phyloP scores from a whole-genome alignment of 2,888 invertebrate genomes.

The Trissolcus japonicus region DNA sequence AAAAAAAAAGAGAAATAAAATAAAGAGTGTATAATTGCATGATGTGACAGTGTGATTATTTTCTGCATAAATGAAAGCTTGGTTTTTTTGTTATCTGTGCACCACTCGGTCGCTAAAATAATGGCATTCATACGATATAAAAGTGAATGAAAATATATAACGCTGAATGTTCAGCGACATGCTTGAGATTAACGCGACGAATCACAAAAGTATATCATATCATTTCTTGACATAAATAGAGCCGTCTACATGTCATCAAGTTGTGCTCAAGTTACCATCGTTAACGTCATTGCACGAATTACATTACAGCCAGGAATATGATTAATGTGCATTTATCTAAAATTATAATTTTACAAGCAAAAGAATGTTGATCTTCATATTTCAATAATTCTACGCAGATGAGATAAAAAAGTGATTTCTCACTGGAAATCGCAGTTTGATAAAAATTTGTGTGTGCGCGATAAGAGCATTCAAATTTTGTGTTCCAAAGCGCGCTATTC shows the following conservation, averaged over 20 bases:
- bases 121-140: background rate
- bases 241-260: slow-evolving; percentile 39
- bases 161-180: slow-evolving; percentile 20
- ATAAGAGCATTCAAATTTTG: too few relatives aligned
- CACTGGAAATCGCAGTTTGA: background rate
- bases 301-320: slow-evolving; percentile 44
- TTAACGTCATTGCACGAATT: slow-evolving; percentile 54
- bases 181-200: slow-evolving; percentile 22
- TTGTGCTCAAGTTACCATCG: slow-evolving; percentile 41
- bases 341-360: slow-evolving; percentile 20
- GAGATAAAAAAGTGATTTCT: slow-evolving; percentile 9
- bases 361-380: slow-evolving; percentile 6
- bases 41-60: background rate
- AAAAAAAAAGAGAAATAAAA: background rate
- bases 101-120: background rate
- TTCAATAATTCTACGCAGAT: slow-evolving; percentile 6
- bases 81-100: slow-evolving; percentile 2
- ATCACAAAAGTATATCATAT: slow-evolving; percentile 37
- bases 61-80: background rate
- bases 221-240: slow-evolving; percentile 41
- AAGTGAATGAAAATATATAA: slow-evolving; percentile 11
- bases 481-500: too few relatives aligned
- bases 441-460: too few relatives aligned
- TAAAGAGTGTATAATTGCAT: background rate
- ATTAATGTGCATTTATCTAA: slow-evolving; percentile 38